phyloP scores from a whole-genome alignment of 1,140 invertebrate species.

The Cydia fagiglandana region DNA sequence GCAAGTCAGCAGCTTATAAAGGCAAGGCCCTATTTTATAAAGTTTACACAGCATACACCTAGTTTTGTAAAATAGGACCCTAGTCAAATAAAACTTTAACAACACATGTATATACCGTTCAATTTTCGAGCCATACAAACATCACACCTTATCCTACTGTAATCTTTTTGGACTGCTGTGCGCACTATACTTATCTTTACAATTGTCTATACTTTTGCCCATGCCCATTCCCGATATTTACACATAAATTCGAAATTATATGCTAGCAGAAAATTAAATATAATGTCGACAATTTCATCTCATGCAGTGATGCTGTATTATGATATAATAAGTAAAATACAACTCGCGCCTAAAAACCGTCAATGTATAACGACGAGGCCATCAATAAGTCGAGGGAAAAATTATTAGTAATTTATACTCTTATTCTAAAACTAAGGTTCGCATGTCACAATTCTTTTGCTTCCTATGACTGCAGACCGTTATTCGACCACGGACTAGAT shows the following conservation, averaged over 20 bases:
- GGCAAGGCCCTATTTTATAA: neutral
- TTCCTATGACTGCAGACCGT: too few species aligned
- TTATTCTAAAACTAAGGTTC: too few species aligned
- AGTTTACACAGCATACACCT: neutral
- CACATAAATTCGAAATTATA: neutral
- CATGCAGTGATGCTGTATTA: neutral
- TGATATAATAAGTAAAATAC: neutral
- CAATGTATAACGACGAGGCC: too few species aligned
- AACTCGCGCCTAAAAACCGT: neutral
- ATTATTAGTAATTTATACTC: too few species aligned
- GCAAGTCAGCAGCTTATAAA: too few species aligned
- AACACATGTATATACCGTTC: neutral
- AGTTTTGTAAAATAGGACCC: neutral
- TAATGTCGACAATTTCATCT: neutral
- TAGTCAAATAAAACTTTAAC: neutral
- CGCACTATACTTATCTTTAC: constrained; percentile 11
- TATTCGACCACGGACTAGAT: too few species aligned
- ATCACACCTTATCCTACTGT: constrained; percentile 10
- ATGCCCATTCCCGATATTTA: neutral
- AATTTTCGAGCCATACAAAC: neutral
- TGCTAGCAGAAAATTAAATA: neutral
- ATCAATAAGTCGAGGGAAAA: too few species aligned
- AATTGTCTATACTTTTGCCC: constrained; percentile 11
- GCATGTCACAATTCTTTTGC: too few species aligned
- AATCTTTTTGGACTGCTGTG: constrained; percentile 18